These are phyloP conservation scores for Drosophila pseudotalamancana DNA, from an alignment of 2,888 invertebrate genomes.

Conservation along the genomic window DNA sequence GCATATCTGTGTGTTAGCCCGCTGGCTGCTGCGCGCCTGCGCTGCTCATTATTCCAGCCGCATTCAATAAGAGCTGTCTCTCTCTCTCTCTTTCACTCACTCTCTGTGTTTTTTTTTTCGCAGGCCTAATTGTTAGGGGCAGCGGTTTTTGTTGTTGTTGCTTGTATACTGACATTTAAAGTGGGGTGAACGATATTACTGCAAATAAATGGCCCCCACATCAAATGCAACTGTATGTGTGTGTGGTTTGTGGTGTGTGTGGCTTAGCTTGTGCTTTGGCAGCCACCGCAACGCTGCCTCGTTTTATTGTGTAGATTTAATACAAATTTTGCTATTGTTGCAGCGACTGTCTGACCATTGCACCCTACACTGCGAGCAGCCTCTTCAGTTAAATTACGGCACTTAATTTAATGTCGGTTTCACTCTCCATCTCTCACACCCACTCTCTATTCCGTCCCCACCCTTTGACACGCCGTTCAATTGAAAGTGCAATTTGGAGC, in stretches of 20 bases:
- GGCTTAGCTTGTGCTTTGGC: slow-evolving; percentile 14
- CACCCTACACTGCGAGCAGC: slow-evolving; percentile 21
- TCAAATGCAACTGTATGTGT: slow-evolving; percentile 65
- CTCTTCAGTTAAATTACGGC: slow-evolving; percentile 52
- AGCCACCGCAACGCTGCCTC: slow-evolving; percentile 3
- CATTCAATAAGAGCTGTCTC: slow-evolving; percentile 6
- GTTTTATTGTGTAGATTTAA: slow-evolving; percentile 71
- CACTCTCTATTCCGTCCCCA: neutral
- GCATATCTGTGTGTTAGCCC: slow-evolving; percentile 23
- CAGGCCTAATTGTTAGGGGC: slow-evolving; percentile 58
- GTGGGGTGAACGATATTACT: slow-evolving; percentile 80
- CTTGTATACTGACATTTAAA: slow-evolving; percentile 75
- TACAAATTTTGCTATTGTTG: slow-evolving; percentile 63
- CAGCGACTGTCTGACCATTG: slow-evolving; percentile 58
- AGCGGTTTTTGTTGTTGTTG: slow-evolving; percentile 31
- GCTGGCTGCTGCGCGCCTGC: slow-evolving; percentile 46
- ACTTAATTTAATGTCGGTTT: slow-evolving; percentile 48
- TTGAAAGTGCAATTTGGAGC: slow-evolving; percentile 31
- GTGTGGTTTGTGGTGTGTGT: slow-evolving; percentile 2
- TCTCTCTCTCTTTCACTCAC: neutral
- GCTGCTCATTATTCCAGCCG: slow-evolving; percentile 35
- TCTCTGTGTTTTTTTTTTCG: no score
- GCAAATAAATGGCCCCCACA: slow-evolving; percentile 74
- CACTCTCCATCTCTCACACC: slow-evolving; percentile 14
- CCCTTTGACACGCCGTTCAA: slow-evolving; percentile 39